Evolutionary conservation across 2,113 vertebrate species (phyloP).

Genomic region (Artemisiospiza belli): DNA sequence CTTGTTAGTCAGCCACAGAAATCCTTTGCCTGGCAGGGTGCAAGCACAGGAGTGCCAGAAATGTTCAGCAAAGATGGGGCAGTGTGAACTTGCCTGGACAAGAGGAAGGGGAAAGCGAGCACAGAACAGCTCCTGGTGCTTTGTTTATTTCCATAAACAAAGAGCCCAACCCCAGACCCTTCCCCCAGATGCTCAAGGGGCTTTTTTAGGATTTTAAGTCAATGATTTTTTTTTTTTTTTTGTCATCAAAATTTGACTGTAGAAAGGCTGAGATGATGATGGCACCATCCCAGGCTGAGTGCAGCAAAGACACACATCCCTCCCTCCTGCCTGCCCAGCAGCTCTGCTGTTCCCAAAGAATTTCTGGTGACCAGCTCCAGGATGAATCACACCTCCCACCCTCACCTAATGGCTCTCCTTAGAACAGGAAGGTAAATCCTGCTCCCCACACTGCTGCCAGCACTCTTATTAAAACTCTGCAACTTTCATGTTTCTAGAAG

Average conservation of each 20-base stretch:
- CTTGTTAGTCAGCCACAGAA: constrained; percentile 25
- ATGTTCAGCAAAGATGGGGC: background rate
- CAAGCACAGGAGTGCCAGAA: background rate
- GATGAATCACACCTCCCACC: background rate
- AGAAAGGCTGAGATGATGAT: background rate
- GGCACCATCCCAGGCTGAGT: background rate
- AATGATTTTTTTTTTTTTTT: background rate
- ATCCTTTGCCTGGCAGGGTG: background rate
- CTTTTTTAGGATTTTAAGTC: background rate
- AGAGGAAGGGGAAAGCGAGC: background rate
- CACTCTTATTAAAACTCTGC: background rate
- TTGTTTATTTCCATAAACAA: background rate
- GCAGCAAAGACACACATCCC: background rate
- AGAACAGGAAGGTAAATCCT: background rate
- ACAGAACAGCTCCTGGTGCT: background rate
- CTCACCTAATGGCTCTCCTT: background rate
- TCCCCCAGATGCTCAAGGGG: background rate
- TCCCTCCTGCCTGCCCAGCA: background rate
- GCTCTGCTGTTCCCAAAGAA: background rate
- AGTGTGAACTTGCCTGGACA: background rate
- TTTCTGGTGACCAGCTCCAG: background rate
- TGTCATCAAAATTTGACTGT: background rate
- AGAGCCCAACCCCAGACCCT: background rate
- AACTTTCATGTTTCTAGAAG: background rate
- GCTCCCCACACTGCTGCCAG: background rate